A percentile compares a stretch with the other conserved stretches of the same genome.
Conservation (phyloP, 2,797 vertebrate genomes). For the Nannoperca australis region DNA sequence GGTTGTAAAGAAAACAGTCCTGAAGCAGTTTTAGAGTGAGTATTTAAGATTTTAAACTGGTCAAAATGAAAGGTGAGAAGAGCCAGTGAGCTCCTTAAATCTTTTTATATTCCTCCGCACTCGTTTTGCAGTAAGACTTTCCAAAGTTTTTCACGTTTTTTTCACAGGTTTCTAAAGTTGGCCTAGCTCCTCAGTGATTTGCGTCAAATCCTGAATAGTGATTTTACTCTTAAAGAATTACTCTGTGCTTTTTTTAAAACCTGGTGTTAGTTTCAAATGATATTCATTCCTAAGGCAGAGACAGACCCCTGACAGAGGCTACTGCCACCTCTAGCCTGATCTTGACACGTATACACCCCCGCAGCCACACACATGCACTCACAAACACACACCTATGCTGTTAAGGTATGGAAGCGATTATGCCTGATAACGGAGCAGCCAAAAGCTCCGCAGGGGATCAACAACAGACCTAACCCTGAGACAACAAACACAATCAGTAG, state of each 20-base stretch:
- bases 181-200: not conserved
- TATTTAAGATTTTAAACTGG: conserved; percentile 37
- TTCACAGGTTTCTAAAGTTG: conserved; percentile 3
- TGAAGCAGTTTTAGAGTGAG: conserved; percentile 29
- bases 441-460: conserved; percentile 75
- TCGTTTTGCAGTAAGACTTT: conserved; percentile 7
- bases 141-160: conserved; percentile 15
- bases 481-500: conserved; percentile 81
- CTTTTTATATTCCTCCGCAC: not conserved
- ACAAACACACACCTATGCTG: conserved; percentile 60
- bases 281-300: conserved; percentile 60
- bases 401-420: conserved; percentile 82
- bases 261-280: conserved; percentile 49
- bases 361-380: conserved; percentile 65
- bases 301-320: conserved; percentile 49
- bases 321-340: conserved; percentile 64
- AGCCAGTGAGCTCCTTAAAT: conserved; percentile 32
- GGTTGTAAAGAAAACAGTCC: conserved; percentile 35
- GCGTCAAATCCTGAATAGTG: not conserved
- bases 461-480: conserved; percentile 80
- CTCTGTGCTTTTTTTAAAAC: not conserved
- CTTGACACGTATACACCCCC: conserved; percentile 63
- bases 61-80: conserved; percentile 42
- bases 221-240: not conserved
- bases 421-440: conserved; percentile 73